Base-by-base conservation (phyloP, 2,888 invertebrate species). In the Agrenia bidenticulata region DNA sequence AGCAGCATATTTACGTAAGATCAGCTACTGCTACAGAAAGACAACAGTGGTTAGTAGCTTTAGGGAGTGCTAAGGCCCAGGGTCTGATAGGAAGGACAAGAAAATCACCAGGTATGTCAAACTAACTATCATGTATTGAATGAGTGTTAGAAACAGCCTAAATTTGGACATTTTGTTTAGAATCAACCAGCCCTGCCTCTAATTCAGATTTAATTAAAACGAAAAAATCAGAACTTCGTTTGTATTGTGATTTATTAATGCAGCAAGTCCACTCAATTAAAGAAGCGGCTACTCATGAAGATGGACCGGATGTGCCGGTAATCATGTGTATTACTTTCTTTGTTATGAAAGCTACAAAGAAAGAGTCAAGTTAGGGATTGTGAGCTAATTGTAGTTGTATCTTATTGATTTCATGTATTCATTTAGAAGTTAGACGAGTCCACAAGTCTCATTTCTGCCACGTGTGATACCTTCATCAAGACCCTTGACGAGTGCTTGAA, bases 191-290 rank as follows among this genome's bases (percentile, higher is more conserved):
- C 45, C 62, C 69, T 17, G 69, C 72, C 26, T 55, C 68, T n/a
- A 74, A 71, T 21, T 62, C 70, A 77, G 83, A 85, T 39, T 77
- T 78, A 23, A 80, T 90, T 70, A 86, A 85, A 78, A 84, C 86
- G 57, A 90, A 90, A 79, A 88, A 89, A 78, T 88, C 89, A 9
- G 90, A 91, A 79, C 81, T 91, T 71, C 82, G 89, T 70, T 82
- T 90, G 32, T 90, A 90, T 79, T 90, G 90, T 82, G 90, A 91
- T 80, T 82, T 90, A 45, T 82, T 91, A 77, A 89, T 90, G 89
- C 90, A 91, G 79, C 90, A 90, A 81, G 89, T 89, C 1, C 89
- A 90, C 81, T 85, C 85, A 63, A 84, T 89, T 0, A 88, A 88
- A 79, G 85, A 85, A 79, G 86, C 87, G 64, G 84, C 85, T 11